phyloP scores from a whole-genome alignment of 2,113 vertebrate species.

The Sorex araneus region DNA sequence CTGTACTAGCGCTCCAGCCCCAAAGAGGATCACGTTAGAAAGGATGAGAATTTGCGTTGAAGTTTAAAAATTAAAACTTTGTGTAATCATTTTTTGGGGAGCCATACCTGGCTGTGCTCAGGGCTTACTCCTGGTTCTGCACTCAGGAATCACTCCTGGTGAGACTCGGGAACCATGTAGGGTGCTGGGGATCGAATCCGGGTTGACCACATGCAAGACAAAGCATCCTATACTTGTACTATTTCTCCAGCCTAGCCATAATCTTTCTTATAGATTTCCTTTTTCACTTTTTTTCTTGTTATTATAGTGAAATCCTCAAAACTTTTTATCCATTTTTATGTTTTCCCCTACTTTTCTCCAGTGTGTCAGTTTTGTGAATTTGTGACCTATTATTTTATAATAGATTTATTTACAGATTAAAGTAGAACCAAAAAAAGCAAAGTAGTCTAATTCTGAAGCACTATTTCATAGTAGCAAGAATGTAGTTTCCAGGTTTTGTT shows the following conservation, averaged over 20 bases:
- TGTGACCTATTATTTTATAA: neutral
- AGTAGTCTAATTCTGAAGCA: slow-evolving; percentile 20
- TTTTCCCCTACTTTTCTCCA: neutral
- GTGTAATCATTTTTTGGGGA: too few relatives aligned
- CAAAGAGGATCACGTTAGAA: neutral
- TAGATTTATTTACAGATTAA: slow-evolving; percentile 30
- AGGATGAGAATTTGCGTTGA: neutral
- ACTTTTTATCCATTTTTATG: neutral
- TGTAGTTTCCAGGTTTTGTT: slow-evolving; percentile 64
- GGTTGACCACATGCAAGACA: too few relatives aligned
- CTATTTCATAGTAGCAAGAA: slow-evolving; percentile 39
- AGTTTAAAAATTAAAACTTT: neutral
- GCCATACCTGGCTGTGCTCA: too few relatives aligned
- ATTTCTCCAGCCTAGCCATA: too few relatives aligned
- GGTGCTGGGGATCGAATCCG: too few relatives aligned
- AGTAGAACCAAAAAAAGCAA: slow-evolving; percentile 35
- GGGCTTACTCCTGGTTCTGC: too few relatives aligned
- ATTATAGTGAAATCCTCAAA: neutral
- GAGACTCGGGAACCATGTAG: too few relatives aligned
- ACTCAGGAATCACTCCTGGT: too few relatives aligned
- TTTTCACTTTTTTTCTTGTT: slow-evolving; percentile 36
- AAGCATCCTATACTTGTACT: too few relatives aligned
- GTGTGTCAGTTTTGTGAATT: slow-evolving; percentile 23
- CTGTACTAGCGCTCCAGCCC: too few relatives aligned
- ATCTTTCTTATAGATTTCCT: neutral